These are phyloP conservation scores for Atta colombica DNA, from an alignment of 1,140 invertebrate genomes.

Conservation along the genomic window DNA sequence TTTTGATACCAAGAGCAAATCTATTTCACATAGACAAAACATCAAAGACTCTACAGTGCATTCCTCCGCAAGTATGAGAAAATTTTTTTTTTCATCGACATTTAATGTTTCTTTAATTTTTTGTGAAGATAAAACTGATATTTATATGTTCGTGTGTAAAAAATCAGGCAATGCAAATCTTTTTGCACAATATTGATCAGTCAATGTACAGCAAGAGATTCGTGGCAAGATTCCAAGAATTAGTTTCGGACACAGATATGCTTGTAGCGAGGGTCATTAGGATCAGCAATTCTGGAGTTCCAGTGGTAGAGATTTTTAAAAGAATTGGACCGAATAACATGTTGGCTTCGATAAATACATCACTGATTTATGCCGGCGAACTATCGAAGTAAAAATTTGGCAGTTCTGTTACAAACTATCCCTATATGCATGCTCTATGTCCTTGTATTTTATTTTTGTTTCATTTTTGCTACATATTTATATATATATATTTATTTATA, in stretches of 20 bases:
- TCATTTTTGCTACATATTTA: not conserved
- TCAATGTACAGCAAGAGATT: conserved; percentile 83
- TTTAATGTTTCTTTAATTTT: not conserved
- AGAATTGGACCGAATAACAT: conserved; percentile 87
- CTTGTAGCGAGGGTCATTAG: conserved; percentile 83
- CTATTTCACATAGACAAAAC: conserved; percentile 82
- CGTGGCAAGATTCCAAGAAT: conserved; percentile 83
- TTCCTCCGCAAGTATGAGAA: conserved; percentile 79
- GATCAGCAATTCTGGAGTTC: conserved; percentile 68
- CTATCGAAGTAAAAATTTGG: conserved; percentile 62
- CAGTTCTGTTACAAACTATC: not conserved
- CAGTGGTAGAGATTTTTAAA: conserved; percentile 89
- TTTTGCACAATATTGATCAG: conserved; percentile 85
- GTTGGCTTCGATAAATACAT: conserved; percentile 89
- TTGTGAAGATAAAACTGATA: not conserved
- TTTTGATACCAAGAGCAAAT: conserved; percentile 73
- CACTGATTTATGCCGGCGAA: conserved; percentile 85
- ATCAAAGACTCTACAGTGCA: conserved; percentile 80
- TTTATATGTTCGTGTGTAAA: conserved; percentile 27
- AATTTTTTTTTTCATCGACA: not conserved
- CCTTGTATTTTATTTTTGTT: conserved; percentile 1
- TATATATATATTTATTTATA: not conserved
- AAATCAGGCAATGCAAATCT: conserved; percentile 86
- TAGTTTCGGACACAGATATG: conserved; percentile 84
- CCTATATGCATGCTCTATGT: not conserved